phyloP scores from a whole-genome alignment of 2,888 invertebrate genomes.

The Drosophila anceps region DNA sequence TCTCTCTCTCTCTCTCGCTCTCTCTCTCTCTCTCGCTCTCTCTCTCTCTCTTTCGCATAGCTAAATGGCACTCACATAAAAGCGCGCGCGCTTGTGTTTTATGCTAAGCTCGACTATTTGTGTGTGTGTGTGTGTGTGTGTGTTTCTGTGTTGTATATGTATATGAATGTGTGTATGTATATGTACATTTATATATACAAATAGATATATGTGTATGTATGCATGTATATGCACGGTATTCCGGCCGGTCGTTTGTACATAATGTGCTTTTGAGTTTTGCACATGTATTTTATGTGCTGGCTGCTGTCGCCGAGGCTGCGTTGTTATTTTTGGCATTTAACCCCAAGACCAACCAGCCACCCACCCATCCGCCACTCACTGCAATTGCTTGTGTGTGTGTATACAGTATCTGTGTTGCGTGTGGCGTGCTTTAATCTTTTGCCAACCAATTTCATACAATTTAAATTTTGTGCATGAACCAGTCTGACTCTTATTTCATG shows the following conservation, averaged over 20 bases:
- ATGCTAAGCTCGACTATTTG: slow-evolving; percentile 59
- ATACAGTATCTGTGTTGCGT: slow-evolving; percentile 19
- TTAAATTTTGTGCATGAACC: slow-evolving; percentile 59
- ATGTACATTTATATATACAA: neutral
- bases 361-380: slow-evolving; percentile 51
- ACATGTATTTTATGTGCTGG: slow-evolving; percentile 64
- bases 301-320: slow-evolving; percentile 49
- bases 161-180: neutral
- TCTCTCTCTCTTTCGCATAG: slow-evolving; percentile 16
- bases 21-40: slow-evolving; percentile 19
- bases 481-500: slow-evolving; percentile 16
- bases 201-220: neutral
- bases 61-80: slow-evolving; percentile 45
- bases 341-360: slow-evolving; percentile 26
- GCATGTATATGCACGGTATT: slow-evolving; percentile 24
- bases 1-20: slow-evolving; percentile 14
- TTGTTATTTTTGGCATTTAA: slow-evolving; percentile 79
- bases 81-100: slow-evolving; percentile 61
- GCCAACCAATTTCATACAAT: slow-evolving; percentile 70
- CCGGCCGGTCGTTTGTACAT: slow-evolving; percentile 58
- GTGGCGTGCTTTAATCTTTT: slow-evolving; percentile 71
- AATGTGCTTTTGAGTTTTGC: slow-evolving; percentile 54
- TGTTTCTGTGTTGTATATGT: slow-evolving; percentile 16
- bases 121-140: slow-evolving; percentile 26
- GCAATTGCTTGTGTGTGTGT: slow-evolving; percentile 61